Conservation (phyloP, 1,140 invertebrate genomes). For the Cecropterus lyciades region DNA sequence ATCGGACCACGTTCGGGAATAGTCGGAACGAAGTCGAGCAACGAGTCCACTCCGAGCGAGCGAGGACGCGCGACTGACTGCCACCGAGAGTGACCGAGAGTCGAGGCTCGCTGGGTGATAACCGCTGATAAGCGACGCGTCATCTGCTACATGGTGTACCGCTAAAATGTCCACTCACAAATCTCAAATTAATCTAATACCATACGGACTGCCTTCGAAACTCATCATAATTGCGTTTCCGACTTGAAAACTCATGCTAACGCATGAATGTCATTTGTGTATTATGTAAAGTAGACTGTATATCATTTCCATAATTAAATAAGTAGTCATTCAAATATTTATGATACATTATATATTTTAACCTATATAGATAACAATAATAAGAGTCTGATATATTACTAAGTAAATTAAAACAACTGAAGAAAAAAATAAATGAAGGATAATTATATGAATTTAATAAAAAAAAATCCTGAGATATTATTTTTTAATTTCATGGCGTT, state of each 20-base stretch:
- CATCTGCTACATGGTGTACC: conserved; percentile 52
- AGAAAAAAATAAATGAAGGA: too few relatives aligned
- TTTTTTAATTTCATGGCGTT: too few relatives aligned
- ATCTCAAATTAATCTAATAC: conserved; percentile 31
- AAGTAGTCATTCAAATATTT: too few relatives aligned
- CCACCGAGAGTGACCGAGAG: conserved; percentile 47
- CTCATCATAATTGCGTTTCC: background rate
- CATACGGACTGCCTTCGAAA: background rate
- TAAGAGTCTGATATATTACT: too few relatives aligned
- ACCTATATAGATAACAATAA: too few relatives aligned
- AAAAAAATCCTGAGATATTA: too few relatives aligned
- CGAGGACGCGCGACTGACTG: conserved; percentile 64
- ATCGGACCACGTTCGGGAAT: conserved; percentile 43
- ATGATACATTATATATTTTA: too few relatives aligned
- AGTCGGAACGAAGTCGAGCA: conserved; percentile 33
- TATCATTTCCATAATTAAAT: too few relatives aligned
- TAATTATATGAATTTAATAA: too few relatives aligned
- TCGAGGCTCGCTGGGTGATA: conserved; percentile 74
- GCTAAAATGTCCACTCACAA: conserved; percentile 46
- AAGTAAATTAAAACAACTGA: too few relatives aligned
- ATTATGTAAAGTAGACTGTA: too few relatives aligned
- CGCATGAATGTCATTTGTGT: background rate
- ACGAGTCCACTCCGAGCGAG: conserved; percentile 54
- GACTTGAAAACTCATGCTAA: background rate
- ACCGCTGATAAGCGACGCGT: conserved; percentile 74